Base-by-base conservation (phyloP, 2,797 vertebrate genomes). In the Sebastiscus tertius region DNA sequence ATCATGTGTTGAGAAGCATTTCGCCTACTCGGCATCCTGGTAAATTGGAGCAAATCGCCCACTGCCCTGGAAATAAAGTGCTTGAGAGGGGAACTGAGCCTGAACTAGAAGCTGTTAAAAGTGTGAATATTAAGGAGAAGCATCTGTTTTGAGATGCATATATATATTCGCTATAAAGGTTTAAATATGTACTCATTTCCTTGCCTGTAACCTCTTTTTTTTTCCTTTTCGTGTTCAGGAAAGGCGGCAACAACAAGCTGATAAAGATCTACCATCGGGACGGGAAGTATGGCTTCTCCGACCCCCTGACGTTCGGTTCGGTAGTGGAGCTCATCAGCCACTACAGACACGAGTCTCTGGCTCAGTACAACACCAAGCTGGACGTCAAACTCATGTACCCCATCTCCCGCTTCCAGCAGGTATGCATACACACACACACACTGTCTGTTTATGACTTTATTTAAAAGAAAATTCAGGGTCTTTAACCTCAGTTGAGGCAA, bases 221-320 rank as follows among this genome's bases (percentile, higher is more conserved):
- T 13, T 10, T 18, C 1, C 16, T 39, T 1, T 33, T 2, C 6
- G 4, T 67, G 1, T 67, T 22, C 80, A 93, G 98, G 96, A 98
- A 98, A 94, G 97, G 97, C 75, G 98, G 98, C 78, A 98, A 98
- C 95, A 99, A 99, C 94, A 98, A 99, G 81, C 95, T 99, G 94
- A 99, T 99, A 85, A 98, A 98, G 95, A 99, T 99, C 93, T 98
- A 98, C 92, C 97, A 98, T 79, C 95, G 96, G 52, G 97, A 98
- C 70, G 97, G 97, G 65, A 98, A 97, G 92, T 99, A 97, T 0
- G 98, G 98, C 82, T 99, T 99, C 94, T 99, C 98, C 1, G 98
- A 99, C 80, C 98, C 98, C 0, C 94, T 99, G 89, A 98, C 97
- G 0, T 99, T 99, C 91, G 82, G 92, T 88, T 99, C 98, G 0